These are phyloP conservation scores for Dolichopus griseipennis DNA, from an alignment of 2,888 invertebrate genomes.

Conservation along the genomic window DNA sequence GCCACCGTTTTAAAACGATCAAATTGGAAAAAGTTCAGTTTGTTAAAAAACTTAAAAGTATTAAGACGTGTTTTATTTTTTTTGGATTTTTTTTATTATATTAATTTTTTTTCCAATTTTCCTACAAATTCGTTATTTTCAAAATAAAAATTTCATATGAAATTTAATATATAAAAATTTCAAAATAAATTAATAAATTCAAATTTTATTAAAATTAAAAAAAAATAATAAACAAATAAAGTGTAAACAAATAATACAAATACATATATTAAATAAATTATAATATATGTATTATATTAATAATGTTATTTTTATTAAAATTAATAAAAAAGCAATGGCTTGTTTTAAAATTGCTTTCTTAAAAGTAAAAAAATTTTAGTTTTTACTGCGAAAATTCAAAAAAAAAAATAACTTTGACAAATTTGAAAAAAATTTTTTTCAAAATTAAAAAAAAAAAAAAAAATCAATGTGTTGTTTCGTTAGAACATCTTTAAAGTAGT, in stretches of 20 bases:
- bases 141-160: too few species aligned
- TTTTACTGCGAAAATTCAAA: neutral
- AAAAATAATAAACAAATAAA: neutral
- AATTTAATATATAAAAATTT: too few species aligned
- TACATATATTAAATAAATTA: neutral
- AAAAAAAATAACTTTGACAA: neutral
- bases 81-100: too few species aligned
- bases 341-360: conserved; percentile 44
- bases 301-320: neutral
- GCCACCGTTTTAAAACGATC: neutral
- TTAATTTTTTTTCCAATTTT: too few species aligned
- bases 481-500: conserved; percentile 8
- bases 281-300: neutral
- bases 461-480: neutral
- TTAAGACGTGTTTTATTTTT: neutral
- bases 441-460: neutral
- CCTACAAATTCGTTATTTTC: too few species aligned
- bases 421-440: neutral
- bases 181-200: too few species aligned
- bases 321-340: conserved; percentile 40
- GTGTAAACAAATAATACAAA: neutral
- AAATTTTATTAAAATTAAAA: neutral
- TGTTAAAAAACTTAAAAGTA: neutral
- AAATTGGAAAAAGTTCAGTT: neutral
- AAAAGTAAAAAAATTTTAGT: conserved; percentile 18